Evolutionary conservation across 2,888 invertebrate species (phyloP), one percentile per base, ranked within the genome.

Genomic region (Oligia fasciuncula): DNA sequence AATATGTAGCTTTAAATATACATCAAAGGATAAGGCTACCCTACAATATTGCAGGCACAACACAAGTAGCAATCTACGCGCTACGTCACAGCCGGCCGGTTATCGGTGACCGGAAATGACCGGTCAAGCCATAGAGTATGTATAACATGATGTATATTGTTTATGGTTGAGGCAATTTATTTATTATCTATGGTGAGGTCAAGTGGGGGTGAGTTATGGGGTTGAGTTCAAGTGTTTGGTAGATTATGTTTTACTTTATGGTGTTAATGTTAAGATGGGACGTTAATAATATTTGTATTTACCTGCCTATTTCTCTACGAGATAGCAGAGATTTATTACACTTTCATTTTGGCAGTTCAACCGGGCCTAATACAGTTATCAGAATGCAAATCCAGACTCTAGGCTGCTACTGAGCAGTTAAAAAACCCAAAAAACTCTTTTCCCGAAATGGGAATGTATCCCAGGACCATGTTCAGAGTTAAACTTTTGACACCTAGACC

Each of bases 31-130:
- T 40, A 43, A 62, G 17, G 29, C 73, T 66, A 35, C 40, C 70
- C 80, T n/a, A 70, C 70, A 76, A 84, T 80, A 83, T 72, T 65
- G 29, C 67, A 74, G 67, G 71, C 54, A 73, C 65, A 54, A 76
- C 54, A 73, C 65, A 54, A 76, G 67, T 69, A 73, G 65, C 81
- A 65, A 66, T 46, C 57, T 51, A 73, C 57, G 11, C 11, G 57
- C 11, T n/a, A 60, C 77, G 77, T 83, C 79, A 85, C 79, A 70
- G 43, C 85, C 85, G 79, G 76, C 60, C 66, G 74, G 85, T 83
- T 82, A 85, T 76, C 85, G 71, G 72, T 85, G 85, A 85, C 83
- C 85, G 85, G 83, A 85, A 85, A 85, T 80, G 80, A 84, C 85
- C 85, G 85, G 80, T 80, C 76, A 80, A 77, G 77, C 81, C 74